Evolutionary conservation across 2,113 vertebrate genomes (phyloP).

Genomic region (Otus sunia): DNA sequence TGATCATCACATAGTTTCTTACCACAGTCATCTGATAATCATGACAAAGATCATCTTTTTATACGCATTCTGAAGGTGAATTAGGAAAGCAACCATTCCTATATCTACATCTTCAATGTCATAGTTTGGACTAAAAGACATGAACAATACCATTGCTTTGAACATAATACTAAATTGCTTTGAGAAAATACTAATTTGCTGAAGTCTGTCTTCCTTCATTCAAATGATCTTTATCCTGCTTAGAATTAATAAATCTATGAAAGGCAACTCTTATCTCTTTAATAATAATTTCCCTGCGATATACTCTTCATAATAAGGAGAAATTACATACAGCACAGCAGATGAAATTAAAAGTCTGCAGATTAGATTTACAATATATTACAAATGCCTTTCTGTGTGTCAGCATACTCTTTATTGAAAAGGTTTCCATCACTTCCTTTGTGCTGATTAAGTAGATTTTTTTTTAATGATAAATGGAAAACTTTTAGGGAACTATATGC

Average conservation of each 20-base stretch:
- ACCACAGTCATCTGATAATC: background rate
- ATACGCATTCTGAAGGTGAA: background rate
- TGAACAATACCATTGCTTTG: background rate
- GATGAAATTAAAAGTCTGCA: background rate
- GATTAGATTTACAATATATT: background rate
- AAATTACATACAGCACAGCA: background rate
- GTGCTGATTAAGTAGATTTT: background rate
- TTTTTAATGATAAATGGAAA: background rate
- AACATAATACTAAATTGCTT: background rate
- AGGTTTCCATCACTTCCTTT: background rate
- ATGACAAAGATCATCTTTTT: background rate
- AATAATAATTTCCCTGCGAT: constrained; percentile 16
- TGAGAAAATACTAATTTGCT: background rate
- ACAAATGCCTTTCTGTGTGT: background rate
- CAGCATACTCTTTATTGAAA: background rate
- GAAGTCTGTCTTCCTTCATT: background rate
- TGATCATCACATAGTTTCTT: background rate
- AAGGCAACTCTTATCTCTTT: constrained; percentile 18
- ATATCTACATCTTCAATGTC: background rate
- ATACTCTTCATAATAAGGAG: background rate
- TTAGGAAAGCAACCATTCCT: background rate
- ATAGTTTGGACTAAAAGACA: background rate
- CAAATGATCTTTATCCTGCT: constrained; percentile 7
- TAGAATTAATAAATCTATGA: constrained; percentile 18
- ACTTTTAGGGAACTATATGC: background rate